Evolutionary conservation across 2,888 invertebrate species (phyloP).

Genomic region (Trissoscelio sp.): DNA sequence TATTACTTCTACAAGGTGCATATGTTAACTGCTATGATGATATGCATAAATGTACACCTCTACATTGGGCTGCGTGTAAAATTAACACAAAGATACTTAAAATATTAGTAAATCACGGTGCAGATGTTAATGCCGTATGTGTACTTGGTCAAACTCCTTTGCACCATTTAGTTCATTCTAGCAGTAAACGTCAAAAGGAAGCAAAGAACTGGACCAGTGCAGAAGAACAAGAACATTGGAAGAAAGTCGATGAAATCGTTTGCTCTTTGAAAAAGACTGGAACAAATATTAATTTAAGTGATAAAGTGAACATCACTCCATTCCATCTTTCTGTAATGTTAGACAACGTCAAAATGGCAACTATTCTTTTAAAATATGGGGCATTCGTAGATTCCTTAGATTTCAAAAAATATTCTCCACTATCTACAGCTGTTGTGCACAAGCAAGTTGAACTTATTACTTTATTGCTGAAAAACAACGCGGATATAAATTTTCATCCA

Average conservation of each 20-base stretch:
- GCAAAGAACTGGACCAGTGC: no score
- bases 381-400: not conserved
- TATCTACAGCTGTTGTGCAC: not conserved
- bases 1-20: no score
- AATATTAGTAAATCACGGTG: no score
- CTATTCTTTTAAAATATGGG: not conserved
- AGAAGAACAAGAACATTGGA: not conserved
- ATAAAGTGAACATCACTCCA: not conserved
- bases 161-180: no score
- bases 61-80: no score
- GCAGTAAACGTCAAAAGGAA: no score
- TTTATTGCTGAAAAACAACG: not conserved
- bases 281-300: not conserved
- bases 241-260: not conserved
- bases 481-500: not conserved
- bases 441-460: not conserved
- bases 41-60: no score
- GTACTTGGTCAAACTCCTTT: no score
- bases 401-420: not conserved
- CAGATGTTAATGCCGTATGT: no score
- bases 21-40: no score
- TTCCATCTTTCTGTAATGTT: not conserved
- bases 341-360: not conserved
- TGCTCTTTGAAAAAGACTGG: not conserved
- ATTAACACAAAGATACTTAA: no score